Evolutionary conservation across 23 tunicate genomes (phyloP).

Genomic region (Ascidia mentula): DNA sequence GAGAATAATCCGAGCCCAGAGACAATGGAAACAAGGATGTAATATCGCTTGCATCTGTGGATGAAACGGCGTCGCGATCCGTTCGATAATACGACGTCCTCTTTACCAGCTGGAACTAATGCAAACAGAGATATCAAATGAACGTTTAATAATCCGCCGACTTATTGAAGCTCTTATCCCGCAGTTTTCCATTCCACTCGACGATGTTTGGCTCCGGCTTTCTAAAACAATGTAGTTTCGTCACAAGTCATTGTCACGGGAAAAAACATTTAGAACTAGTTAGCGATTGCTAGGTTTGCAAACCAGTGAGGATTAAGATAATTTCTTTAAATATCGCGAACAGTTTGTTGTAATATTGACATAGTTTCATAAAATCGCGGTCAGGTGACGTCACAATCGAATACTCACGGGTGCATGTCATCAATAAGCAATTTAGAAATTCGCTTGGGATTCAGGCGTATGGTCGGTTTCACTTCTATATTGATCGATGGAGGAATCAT

Average conservation of each 20-base stretch:
- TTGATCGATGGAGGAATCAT: not conserved
- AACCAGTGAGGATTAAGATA: too few relatives aligned
- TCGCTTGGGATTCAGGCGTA: not conserved
- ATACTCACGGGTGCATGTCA: too few relatives aligned
- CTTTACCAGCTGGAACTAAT: not conserved
- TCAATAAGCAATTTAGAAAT: not conserved
- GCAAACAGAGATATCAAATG: conserved; percentile 7
- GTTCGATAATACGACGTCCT: not conserved
- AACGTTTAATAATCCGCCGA: not conserved
- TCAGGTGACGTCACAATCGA: too few relatives aligned
- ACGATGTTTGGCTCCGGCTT: too few relatives aligned
- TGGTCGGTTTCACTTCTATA: not conserved
- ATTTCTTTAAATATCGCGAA: too few relatives aligned
- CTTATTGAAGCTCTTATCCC: not conserved
- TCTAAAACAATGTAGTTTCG: too few relatives aligned
- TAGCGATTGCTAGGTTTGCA: too few relatives aligned
- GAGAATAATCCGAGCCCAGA: not conserved
- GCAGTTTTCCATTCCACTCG: not conserved
- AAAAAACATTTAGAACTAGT: too few relatives aligned
- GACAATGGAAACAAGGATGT: not conserved
- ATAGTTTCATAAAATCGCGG: too few relatives aligned
- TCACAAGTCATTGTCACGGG: too few relatives aligned
- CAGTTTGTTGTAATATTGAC: too few relatives aligned
- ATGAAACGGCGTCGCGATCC: not conserved
- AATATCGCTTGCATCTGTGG: not conserved